Conservation (phyloP, 2,888 invertebrate species). For the Microplitis manilae region DNA sequence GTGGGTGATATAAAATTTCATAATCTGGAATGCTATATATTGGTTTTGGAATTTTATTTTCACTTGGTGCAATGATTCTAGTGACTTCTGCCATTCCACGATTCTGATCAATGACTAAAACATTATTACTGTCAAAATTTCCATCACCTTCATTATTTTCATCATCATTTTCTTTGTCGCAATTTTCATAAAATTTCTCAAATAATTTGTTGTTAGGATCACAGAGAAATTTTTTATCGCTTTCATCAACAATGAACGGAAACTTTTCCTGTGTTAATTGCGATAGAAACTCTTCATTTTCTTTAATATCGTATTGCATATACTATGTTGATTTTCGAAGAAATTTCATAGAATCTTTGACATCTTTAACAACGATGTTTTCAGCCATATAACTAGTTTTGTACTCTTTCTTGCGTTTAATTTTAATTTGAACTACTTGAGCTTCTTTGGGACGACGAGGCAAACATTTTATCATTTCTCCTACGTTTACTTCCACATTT, state of each 20-base stretch:
- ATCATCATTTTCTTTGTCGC: background rate
- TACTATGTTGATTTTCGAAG: too few relatives aligned
- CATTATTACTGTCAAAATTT: background rate
- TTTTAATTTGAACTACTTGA: too few relatives aligned
- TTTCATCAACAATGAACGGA: background rate
- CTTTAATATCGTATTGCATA: too few relatives aligned
- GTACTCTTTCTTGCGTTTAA: too few relatives aligned
- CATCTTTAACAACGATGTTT: too few relatives aligned
- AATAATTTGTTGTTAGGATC: background rate
- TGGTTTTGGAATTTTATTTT: too few relatives aligned
- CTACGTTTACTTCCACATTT: too few relatives aligned
- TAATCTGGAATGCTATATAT: background rate
- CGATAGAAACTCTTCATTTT: too few relatives aligned
- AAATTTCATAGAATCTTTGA: too few relatives aligned
- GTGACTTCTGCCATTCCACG: background rate
- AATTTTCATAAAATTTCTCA: background rate
- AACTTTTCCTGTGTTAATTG: background rate
- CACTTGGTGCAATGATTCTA: background rate
- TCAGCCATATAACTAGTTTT: too few relatives aligned
- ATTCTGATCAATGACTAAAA: constrained; percentile 12
- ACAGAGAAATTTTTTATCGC: background rate
- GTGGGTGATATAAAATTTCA: background rate
- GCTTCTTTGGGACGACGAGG: too few relatives aligned
- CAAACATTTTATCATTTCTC: too few relatives aligned
- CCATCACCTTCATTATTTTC: background rate